These are phyloP conservation scores for Luehdorfia chinensis DNA, from an alignment of 1,140 invertebrate genomes.

Conservation along the genomic window DNA sequence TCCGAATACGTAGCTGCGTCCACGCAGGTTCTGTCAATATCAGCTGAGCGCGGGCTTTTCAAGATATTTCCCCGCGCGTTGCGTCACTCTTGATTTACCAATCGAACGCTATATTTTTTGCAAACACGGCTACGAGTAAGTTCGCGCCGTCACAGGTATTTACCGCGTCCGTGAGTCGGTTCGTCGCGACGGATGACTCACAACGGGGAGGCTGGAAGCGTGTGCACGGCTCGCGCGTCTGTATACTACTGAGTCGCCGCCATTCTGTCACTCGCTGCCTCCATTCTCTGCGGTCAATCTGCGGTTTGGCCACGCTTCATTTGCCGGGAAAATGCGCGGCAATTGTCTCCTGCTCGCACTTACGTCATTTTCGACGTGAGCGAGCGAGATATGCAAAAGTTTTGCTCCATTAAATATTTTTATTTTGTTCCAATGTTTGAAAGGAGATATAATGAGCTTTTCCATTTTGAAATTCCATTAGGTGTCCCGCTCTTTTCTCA, in stretches of 20 bases:
- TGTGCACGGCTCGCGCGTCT: constrained; percentile 52
- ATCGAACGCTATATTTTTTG: constrained; percentile 35
- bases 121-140: constrained; percentile 34
- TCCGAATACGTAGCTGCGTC: constrained; percentile 14
- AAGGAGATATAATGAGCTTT: constrained; percentile 73
- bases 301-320: constrained; percentile 76
- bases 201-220: constrained; percentile 47
- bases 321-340: constrained; percentile 67
- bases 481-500: constrained; percentile 44
- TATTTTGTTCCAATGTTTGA: constrained; percentile 69
- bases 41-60: constrained; percentile 53
- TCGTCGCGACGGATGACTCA: constrained; percentile 41
- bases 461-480: constrained; percentile 52
- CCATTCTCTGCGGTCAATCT: constrained; percentile 78
- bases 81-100: constrained; percentile 42
- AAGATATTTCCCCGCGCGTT: constrained; percentile 47
- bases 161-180: constrained; percentile 45
- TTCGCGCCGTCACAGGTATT: constrained; percentile 42
- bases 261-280: constrained; percentile 75
- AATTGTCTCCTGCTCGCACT: constrained; percentile 44
- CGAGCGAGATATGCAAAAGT: constrained; percentile 59
- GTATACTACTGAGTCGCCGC: constrained; percentile 69
- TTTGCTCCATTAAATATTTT: constrained; percentile 71
- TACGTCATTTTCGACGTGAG: constrained; percentile 15
- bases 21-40: constrained; percentile 43